A percentile compares a stretch with the other conserved stretches of the same genome.
These are phyloP conservation scores for Orientallactaga sibirica DNA, from an alignment of 2,797 vertebrate genomes.

Conservation along the genomic window DNA sequence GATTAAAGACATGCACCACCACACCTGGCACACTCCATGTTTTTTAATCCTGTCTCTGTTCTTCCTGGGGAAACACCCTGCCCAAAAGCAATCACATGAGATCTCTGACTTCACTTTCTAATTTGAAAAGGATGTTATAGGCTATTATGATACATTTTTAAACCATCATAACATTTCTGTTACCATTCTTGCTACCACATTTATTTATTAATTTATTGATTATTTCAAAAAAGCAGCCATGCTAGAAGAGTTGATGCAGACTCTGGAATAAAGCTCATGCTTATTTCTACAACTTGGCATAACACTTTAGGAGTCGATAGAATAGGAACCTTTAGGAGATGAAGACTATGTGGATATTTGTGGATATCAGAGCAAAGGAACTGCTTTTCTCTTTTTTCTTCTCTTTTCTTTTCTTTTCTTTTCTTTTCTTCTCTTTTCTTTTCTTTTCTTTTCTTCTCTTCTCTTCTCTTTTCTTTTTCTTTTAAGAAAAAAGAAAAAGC, in stretches of 20 bases:
- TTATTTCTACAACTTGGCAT: slow-evolving; percentile 45
- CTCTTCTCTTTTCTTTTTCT: no score
- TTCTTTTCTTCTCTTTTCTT: no score
- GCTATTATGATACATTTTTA: not conserved
- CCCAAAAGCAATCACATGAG: not conserved
- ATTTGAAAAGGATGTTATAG: slow-evolving; percentile 34
- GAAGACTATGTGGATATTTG: slow-evolving; percentile 16
- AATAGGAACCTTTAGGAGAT: not conserved
- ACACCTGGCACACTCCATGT: not conserved
- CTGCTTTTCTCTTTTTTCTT: not conserved
- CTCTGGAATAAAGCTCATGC: slow-evolving; percentile 1
- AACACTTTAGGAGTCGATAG: slow-evolving; percentile 13
- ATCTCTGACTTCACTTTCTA: not conserved
- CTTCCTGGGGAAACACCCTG: not conserved
- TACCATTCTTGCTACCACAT: not conserved
- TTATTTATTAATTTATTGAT: not conserved
- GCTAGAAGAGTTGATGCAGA: slow-evolving; percentile 40
- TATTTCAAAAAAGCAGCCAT: not conserved
- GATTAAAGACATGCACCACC: no score
- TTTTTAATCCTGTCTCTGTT: not conserved
- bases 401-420: no score
- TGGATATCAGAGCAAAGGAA: slow-evolving; percentile 48
- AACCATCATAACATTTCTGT: not conserved
- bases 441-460: no score
- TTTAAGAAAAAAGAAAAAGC: not conserved